Base-by-base conservation (phyloP, 2,888 invertebrate species). In the Limnephilus auricula region DNA sequence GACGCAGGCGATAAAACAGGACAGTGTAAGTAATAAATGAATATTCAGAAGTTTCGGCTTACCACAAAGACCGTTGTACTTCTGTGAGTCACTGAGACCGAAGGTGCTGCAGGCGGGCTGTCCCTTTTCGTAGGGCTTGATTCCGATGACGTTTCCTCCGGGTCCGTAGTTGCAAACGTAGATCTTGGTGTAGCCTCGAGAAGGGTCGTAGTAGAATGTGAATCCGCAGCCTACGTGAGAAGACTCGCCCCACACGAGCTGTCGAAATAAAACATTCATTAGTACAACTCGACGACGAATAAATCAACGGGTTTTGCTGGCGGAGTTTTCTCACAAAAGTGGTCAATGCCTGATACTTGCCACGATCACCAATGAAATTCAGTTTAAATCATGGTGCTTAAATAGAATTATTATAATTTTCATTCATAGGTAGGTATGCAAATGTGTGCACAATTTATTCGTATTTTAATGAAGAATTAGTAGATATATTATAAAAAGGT, bases 241-340 rank as follows among this genome's bases (percentile, higher is more conserved):
- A 18, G 98, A 98, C 94, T 98, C 97, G 91, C 98, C 98, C 99
- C 99, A 99, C 90, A 98, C 97, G 95, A 99, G 96, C 98, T 99
- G 94, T 32, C 34, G 13, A 95, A 93, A 92, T 94, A 93, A 93
- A 93, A 89, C 80, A 91, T 3, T 89, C 93, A 93, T 93, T 37
- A 89, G 10, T 65, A 25, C 13, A 65, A 6, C 25, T 25, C n/a
- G 5, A 9, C 18, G 6, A 65, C 25, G 25, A 65, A 25, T n/a
- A 65, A 65, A 65, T 65, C n/a, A 65, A 65, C 65, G 6, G 6
- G 25, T 65, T 65, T 65, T 65, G 4, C 2, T 65, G 25, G 25
- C 9, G 65, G 65, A 65, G 65, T 65, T 65, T 65, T 9, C 25
- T 65, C 25, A 25, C 65, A n/a, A n/a, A 65, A 65, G 65, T 65